Base-by-base conservation (phyloP, 2,797 vertebrate genomes). In the Iguana delicatissima region DNA sequence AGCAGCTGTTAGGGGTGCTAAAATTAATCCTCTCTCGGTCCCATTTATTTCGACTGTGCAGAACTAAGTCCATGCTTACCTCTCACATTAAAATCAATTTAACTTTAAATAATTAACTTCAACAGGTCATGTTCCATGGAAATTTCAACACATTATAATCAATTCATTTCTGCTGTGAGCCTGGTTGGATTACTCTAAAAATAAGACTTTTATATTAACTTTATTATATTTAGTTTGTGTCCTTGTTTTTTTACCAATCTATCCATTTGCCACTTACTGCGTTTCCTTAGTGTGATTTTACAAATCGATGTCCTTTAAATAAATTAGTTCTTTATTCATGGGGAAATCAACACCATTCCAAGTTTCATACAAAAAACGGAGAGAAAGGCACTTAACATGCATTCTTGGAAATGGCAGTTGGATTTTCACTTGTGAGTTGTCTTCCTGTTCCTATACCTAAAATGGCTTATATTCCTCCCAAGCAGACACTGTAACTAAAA, bases 241-340 rank as follows among this genome's bases (percentile, higher is more conserved):
- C 26, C 85, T 62, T 24, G 29, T 50, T 80, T 82, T 82, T 26
- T 52, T 57, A 24, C 16, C 38, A 26, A 13, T 46, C 20, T 91
- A 46, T 8, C 22, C 73, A 84, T 10, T 1, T 91, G 69, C 8
- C 90, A 55, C 38, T 89, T 32, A 29, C 32, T 73, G 20, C 74
- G 22, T 76, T 94, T 46, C 16, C 29, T 83, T 86, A 73, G 22
- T 87, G 26, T 3, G 82, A 50, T 85, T 88, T 2, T 1, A 88
- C 83, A 74, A 87, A 89, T 6, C 46, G 85, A 55, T 87, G 26
- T 86, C 12, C 13, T 89, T 86, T 72, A 8, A 50, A 84, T 80
- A 62, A 9, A 35, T 4, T 86, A 52, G 14, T 80, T 89, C 26
- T 89, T 76, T 20, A 62, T 77, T 84, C 14, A 83, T 16, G 72